Conservation (phyloP, 35 echinoderm and acorn worm genomes). For the Heliocidaris tuberculata region DNA sequence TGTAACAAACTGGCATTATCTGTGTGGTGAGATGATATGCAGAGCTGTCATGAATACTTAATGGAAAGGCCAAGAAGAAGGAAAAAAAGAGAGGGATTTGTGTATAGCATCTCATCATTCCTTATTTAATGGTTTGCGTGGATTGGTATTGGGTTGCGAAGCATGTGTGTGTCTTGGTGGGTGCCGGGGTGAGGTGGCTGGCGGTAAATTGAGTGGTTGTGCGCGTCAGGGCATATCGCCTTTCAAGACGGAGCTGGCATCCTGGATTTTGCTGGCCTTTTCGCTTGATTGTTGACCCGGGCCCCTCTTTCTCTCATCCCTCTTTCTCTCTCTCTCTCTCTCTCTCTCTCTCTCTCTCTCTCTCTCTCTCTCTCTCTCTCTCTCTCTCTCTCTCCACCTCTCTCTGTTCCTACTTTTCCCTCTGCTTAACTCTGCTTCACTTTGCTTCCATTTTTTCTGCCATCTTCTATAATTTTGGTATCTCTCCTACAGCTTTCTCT, state of each 20-base stretch:
- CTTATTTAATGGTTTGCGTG: conserved; percentile 32
- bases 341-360: neutral
- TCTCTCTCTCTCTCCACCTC: neutral
- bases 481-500: neutral
- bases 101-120: neutral
- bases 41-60: neutral
- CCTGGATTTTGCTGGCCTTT: conserved; percentile 26
- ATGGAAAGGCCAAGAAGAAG: neutral
- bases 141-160: neutral
- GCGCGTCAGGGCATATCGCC: conserved; percentile 20
- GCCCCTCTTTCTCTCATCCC: neutral
- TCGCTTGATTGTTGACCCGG: conserved; percentile 19
- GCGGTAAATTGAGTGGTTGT: conserved; percentile 36
- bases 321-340: too few relatives aligned
- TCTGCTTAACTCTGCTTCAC: neutral
- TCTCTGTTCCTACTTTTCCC: neutral
- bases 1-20: neutral
- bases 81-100: conserved; percentile 28
- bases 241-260: conserved; percentile 25
- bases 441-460: neutral
- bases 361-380: neutral
- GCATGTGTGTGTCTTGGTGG: neutral
- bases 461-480: too few relatives aligned
- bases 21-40: neutral
- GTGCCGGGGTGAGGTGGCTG: neutral